Evolutionary conservation across 1,140 invertebrate species (phyloP).

Genomic region (Drosophila parvula): DNA sequence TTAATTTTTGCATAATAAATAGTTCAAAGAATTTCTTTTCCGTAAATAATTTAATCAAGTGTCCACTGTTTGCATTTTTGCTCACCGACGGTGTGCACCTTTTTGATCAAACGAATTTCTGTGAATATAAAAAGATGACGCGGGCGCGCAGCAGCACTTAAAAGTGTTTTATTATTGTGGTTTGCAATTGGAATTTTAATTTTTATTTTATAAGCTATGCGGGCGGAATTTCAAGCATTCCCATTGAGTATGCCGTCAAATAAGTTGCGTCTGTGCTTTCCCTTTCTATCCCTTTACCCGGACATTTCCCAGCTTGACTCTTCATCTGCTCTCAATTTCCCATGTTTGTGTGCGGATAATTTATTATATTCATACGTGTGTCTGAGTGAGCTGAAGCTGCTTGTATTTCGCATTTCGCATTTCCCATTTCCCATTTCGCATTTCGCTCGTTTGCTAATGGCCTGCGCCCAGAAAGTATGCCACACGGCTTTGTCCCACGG

Average conservation of each 20-base stretch:
- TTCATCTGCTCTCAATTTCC: slow-evolving; percentile 47
- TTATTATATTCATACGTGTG: slow-evolving; percentile 72
- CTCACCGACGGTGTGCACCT: not conserved
- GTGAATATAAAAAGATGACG: not conserved
- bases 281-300: not conserved
- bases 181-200: slow-evolving; percentile 80
- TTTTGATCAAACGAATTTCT: slow-evolving; percentile 14
- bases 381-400: slow-evolving; percentile 20
- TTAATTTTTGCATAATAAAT: no score
- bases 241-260: not conserved
- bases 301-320: slow-evolving; percentile 7
- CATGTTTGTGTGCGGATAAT: slow-evolving; percentile 41
- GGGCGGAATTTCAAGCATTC: slow-evolving; percentile 66
- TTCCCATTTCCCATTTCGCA: slow-evolving; percentile 12
- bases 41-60: not conserved
- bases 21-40: no score
- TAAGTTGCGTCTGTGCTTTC: not conserved
- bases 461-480: slow-evolving; percentile 57
- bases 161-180: slow-evolving; percentile 76
- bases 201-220: slow-evolving; percentile 79
- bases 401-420: slow-evolving; percentile 31
- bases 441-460: slow-evolving; percentile 57
- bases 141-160: slow-evolving; percentile 39
- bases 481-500: slow-evolving; percentile 28
- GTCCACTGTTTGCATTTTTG: not conserved